Conservation (phyloP, 2,113 vertebrate species). For the Herpetotheres cachinnans region DNA sequence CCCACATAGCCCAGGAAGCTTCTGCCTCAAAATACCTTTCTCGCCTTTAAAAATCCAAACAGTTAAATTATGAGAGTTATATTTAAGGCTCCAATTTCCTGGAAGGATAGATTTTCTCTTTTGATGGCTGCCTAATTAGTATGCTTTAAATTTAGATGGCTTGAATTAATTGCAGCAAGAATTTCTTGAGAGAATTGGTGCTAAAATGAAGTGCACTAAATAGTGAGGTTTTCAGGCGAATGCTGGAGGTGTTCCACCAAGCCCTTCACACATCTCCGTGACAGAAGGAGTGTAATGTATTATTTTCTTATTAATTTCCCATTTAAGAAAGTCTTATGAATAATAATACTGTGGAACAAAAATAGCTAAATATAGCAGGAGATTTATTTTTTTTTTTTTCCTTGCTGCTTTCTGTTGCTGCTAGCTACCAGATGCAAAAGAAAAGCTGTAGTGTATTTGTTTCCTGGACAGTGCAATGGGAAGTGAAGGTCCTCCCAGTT, state of each 20-base stretch:
- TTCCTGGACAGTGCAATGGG: neutral
- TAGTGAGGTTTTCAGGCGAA: slow-evolving; percentile 36
- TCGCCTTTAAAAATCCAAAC: slow-evolving; percentile 23
- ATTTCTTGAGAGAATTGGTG: slow-evolving; percentile 47
- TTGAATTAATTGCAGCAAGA: slow-evolving; percentile 68
- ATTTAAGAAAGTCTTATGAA: slow-evolving; percentile 38
- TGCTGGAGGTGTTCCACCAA: slow-evolving; percentile 33
- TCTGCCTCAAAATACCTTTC: neutral
- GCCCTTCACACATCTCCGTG: neutral
- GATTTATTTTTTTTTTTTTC: neutral
- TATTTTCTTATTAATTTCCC: slow-evolving; percentile 66
- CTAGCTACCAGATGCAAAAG: neutral
- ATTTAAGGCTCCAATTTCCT: slow-evolving; percentile 64
- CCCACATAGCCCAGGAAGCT: neutral
- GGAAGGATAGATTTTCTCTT: slow-evolving; percentile 54
- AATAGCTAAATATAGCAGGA: neutral
- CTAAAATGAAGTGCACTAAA: slow-evolving; percentile 50
- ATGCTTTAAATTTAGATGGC: slow-evolving; percentile 69
- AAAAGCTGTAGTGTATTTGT: neutral
- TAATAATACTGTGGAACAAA: slow-evolving; percentile 28
- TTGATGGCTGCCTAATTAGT: slow-evolving; percentile 64
- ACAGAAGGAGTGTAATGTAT: slow-evolving; percentile 21
- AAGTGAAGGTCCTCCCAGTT: neutral
- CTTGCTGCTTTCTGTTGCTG: neutral
- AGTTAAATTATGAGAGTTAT: slow-evolving; percentile 54